Evolutionary conservation across 2,797 vertebrate genomes (phyloP).

Genomic region (Phaenicophaeus curvirostris): DNA sequence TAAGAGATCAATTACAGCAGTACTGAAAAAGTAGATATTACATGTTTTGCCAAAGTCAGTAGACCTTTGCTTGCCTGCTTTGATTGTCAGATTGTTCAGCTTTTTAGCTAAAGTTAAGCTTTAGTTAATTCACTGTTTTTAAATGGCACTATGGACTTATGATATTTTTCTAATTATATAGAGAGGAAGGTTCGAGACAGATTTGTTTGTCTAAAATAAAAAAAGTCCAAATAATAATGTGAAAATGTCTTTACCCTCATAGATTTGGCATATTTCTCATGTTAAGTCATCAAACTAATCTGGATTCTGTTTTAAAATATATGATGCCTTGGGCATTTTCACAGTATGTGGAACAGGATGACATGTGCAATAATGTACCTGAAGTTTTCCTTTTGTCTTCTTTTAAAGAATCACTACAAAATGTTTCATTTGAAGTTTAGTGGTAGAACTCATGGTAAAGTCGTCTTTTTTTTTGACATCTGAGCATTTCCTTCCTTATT

Average conservation of each 20-base stretch:
- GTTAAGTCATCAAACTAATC: background rate
- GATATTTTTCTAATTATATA: background rate
- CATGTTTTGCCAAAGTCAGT: background rate
- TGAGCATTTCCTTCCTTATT: background rate
- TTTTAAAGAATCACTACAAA: background rate
- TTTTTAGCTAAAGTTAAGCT: background rate
- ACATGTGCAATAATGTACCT: background rate
- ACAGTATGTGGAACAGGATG: background rate
- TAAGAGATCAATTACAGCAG: background rate
- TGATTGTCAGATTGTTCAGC: background rate
- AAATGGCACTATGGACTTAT: background rate
- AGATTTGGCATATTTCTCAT: background rate
- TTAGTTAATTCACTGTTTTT: background rate
- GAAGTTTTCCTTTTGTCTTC: conserved; percentile 12
- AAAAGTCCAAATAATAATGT: background rate
- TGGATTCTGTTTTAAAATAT: background rate
- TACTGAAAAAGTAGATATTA: background rate
- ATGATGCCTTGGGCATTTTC: background rate
- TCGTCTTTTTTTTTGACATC: background rate
- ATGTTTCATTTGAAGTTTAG: background rate
- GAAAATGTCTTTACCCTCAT: background rate
- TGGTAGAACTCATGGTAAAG: background rate
- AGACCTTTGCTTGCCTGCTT: background rate
- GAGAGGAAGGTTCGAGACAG: background rate
- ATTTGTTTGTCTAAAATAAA: background rate